Conservation (phyloP, 2,888 invertebrate genomes). For the Cistogaster globosa region DNA sequence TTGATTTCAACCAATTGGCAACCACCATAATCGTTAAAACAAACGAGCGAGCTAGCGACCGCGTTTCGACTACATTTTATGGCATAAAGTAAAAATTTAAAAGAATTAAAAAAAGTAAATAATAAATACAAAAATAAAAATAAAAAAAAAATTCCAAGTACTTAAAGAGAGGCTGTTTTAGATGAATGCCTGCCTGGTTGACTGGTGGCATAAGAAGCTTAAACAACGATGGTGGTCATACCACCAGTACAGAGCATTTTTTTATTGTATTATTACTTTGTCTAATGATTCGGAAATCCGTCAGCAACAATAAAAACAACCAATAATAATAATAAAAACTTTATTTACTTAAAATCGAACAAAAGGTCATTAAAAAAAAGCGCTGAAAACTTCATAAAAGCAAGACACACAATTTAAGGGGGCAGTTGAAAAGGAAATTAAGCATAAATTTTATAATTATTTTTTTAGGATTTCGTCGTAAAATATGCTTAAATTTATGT, state of each 20-base stretch:
- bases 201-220: conserved; percentile 77
- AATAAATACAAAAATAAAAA: conserved; percentile 19
- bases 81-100: conserved; percentile 21
- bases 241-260: conserved; percentile 12
- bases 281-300: conserved; percentile 83
- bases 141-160: conserved; percentile 47
- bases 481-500: neutral
- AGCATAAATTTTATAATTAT: neutral
- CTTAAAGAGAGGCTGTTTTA: conserved; percentile 67
- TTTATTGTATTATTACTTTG: conserved; percentile 78
- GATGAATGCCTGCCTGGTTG: conserved; percentile 75
- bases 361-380: conserved; percentile 35
- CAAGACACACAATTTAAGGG: neutral
- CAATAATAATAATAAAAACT: conserved; percentile 52
- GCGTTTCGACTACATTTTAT: neutral
- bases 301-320: conserved; percentile 78
- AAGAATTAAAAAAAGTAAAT: conserved; percentile 18
- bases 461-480: neutral
- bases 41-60: neutral
- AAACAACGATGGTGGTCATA: conserved; percentile 80
- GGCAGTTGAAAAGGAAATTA: neutral
- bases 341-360: conserved; percentile 32
- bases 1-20: conserved; percentile 50
- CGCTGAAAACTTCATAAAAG: neutral
- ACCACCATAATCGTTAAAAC: conserved; percentile 16